Evolutionary conservation across 2,888 invertebrate species (phyloP), one percentile per base, ranked within the genome.

Genomic region (Dastarcus helophoroides): DNA sequence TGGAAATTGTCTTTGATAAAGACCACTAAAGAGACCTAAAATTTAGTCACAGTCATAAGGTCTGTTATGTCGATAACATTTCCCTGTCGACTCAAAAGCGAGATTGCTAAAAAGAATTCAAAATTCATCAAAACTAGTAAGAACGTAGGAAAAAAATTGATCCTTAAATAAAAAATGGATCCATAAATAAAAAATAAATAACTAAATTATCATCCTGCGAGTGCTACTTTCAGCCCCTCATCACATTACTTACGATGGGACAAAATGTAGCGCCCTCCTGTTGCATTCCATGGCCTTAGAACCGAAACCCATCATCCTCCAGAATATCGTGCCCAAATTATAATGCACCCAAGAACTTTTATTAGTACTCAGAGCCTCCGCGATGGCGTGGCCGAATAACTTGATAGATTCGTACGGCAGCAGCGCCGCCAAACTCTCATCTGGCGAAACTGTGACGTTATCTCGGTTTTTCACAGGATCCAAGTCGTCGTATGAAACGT

Each of bases 251-350:
- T 58, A 80, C 81, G 76, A 72, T 26, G 82, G 79, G 30, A 79
- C 76, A 60, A 71, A 76, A 54, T 80, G 76, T 31, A 86, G 68
- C 14, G 85, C 80, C 35, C 82, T 62, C 17, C 84, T 67, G 33
- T 77, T 69, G 59, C 86, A 86, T 48, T 86, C 83, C 30, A 85
- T 60, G n/a, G 84, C 82, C 46, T 78, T 75, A n/a, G 70, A 69
- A 2, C 79, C 74, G 50, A 79, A 70, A 8, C 84, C 85, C 48
- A 70, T 69, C 1, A 77, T 71, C 40, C 83, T 65, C 85, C 85
- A 86, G 60, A 76, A 85, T 42, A 82, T 67, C 2, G 82, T 73
- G 16, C 81, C 85, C 59, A 84, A 67, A 53, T 83, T 82, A 48
- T 82, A 78, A 51, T 83, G 72, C 16, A 83, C 58, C 85, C 85